Evolutionary conservation across 2,797 vertebrate genomes (phyloP), one percentile per base, ranked within the genome.

Genomic region (Eulemur rubriventer): DNA sequence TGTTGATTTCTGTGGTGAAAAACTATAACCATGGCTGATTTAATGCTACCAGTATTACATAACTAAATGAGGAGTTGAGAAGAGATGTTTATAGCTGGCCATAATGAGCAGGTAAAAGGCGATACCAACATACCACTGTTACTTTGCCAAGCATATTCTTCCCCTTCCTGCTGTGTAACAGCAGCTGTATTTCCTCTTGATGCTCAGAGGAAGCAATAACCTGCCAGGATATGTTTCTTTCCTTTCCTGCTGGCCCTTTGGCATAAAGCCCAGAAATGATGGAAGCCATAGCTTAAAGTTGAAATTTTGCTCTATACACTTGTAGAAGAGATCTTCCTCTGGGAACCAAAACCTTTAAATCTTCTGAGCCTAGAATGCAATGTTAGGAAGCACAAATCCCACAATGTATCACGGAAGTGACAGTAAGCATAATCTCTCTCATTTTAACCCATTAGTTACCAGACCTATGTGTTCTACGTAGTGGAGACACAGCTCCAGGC

Each of bases 201-300:
- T 73, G 41, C 35, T 63, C 17, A 16, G 11, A 94, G 76, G 8
- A 94, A 72, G 72, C 55, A 86, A 30, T 78, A 84, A 73, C 35
- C 59, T 94, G 76, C 75, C 55, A 89, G 30, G 12, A 22, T 81
- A 78, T 78, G 38, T 91, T 95, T 96, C 65, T 96, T 65, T 92
- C 24, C 16, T 84, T 57, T 38, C 26, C 76, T 90, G 28, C 55
- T 87, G 14, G 17, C 88, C 70, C 26, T 28, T 90, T 89, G 70
- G 81, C 48, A 67, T 70, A 89, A 81, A 80, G 46, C 46, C 85
- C 41, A 90, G 80, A 61, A 84, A 84, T 72, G 12, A 8, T 83
- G 67, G 46, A 65, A 91, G 41, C 17, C 70, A 30, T 48, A 72
- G 57, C 30, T 70, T 80, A 57, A 61, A 46, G 33, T 85, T 95